phyloP scores from a whole-genome alignment of 2,888 invertebrate species.

The Euzophera pinguis region DNA sequence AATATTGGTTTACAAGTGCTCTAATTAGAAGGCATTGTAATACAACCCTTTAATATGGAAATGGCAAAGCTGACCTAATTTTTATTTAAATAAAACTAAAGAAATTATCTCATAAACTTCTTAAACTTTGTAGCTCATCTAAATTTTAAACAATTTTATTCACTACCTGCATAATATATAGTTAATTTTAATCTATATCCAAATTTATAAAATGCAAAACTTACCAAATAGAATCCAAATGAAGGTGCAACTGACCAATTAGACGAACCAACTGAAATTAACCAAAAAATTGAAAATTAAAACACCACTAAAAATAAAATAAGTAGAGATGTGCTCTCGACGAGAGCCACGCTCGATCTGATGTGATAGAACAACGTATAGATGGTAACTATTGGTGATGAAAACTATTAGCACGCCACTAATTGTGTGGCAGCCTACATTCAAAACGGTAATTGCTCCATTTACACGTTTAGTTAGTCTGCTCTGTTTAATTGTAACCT shows the following conservation, averaged over 20 bases:
- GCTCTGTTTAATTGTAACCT: constrained; percentile 69
- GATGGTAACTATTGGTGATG: constrained; percentile 70
- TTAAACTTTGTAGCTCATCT: no score
- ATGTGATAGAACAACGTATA: constrained; percentile 49
- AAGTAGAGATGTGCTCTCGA: constrained; percentile 47
- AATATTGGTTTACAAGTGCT: no score
- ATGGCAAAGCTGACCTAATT: no score
- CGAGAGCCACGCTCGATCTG: constrained; percentile 65
- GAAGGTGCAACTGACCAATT: constrained; percentile 5
- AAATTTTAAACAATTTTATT: no score
- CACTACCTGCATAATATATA: no score
- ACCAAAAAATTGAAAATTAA: constrained; percentile 15
- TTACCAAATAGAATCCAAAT: not conserved
- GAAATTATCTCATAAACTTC: no score
- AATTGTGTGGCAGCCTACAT: constrained; percentile 77
- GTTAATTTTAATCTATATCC: no score
- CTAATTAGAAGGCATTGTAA: not conserved
- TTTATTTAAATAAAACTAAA: no score
- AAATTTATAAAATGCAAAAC: no score
- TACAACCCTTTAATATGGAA: no score
- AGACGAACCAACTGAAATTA: constrained; percentile 24
- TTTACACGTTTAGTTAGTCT: constrained; percentile 78
- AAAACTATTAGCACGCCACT: constrained; percentile 76
- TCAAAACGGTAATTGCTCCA: constrained; percentile 74
- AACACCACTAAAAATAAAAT: constrained; percentile 15